phyloP scores from a whole-genome alignment of 1,140 invertebrate genomes.

The Brachionus sp. region DNA sequence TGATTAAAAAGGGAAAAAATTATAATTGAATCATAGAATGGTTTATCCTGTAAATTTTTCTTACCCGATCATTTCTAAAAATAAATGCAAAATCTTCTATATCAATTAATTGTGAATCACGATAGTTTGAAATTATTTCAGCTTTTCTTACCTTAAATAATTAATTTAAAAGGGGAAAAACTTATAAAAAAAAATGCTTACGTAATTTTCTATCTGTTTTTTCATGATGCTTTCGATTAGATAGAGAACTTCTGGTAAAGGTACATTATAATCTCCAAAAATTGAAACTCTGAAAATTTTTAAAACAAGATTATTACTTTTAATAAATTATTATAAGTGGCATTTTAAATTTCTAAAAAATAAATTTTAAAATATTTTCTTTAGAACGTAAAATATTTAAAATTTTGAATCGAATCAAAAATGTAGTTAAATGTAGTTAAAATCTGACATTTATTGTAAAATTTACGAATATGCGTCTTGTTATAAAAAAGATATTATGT shows the following conservation, averaged over 20 bases:
- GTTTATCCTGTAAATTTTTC: too few relatives aligned
- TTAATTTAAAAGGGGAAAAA: neutral
- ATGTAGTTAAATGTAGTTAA: neutral
- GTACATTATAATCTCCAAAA: neutral
- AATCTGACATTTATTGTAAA: too few relatives aligned
- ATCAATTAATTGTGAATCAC: conserved; percentile 33
- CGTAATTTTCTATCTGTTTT: neutral
- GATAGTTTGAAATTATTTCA: neutral
- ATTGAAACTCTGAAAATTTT: neutral
- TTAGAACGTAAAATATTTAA: too few relatives aligned
- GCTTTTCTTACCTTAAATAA: neutral
- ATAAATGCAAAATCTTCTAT: conserved; percentile 33
- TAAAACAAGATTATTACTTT: neutral
- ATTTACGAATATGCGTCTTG: too few relatives aligned
- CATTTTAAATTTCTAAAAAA: too few relatives aligned
- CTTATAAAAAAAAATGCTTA: neutral
- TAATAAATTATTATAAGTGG: too few relatives aligned
- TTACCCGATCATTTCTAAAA: conserved; percentile 22
- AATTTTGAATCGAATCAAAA: neutral
- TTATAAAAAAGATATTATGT: too few relatives aligned
- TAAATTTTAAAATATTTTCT: too few relatives aligned
- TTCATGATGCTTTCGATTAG: neutral
- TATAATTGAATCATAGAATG: too few relatives aligned
- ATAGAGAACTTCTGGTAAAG: conserved; percentile 7
- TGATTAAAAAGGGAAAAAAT: too few relatives aligned